These are phyloP conservation scores for Hafferia zeledoni DNA, from an alignment of 2,797 vertebrate genomes.

Conservation along the genomic window DNA sequence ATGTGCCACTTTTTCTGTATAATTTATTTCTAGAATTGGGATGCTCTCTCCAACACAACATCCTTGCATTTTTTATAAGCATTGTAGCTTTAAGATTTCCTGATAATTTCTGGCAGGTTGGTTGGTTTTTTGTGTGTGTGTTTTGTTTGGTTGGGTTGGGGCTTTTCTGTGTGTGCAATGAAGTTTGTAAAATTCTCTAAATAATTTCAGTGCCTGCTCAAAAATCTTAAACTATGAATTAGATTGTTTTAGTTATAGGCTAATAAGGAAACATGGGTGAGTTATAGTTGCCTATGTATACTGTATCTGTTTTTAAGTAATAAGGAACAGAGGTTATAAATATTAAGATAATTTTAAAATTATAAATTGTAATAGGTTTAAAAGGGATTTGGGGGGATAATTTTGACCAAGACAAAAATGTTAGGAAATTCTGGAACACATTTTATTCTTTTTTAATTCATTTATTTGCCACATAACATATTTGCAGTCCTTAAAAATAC, in stretches of 20 bases:
- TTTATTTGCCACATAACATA: background rate
- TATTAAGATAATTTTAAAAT: background rate
- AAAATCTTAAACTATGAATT: background rate
- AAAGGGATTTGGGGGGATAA: background rate
- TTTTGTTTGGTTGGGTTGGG: background rate
- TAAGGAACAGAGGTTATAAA: background rate
- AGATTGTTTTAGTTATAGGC: background rate
- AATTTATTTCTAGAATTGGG: background rate
- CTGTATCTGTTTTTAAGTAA: background rate
- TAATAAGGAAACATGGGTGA: fast-evolving
- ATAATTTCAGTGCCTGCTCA: background rate
- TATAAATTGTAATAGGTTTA: background rate
- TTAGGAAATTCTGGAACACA: background rate
- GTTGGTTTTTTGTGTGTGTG: background rate
- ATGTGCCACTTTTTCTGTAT: background rate
- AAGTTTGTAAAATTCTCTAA: background rate
- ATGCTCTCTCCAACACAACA: background rate
- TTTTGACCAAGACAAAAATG: background rate
- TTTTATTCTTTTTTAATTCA: background rate
- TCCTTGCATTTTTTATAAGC: background rate
- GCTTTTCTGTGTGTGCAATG: background rate
- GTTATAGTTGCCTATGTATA: background rate
- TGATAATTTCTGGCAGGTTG: background rate
- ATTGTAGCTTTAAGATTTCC: background rate
- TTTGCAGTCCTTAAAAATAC: background rate